Base-by-base conservation (phyloP, 2,797 vertebrate genomes). In the Rhynchonycteris naso region DNA sequence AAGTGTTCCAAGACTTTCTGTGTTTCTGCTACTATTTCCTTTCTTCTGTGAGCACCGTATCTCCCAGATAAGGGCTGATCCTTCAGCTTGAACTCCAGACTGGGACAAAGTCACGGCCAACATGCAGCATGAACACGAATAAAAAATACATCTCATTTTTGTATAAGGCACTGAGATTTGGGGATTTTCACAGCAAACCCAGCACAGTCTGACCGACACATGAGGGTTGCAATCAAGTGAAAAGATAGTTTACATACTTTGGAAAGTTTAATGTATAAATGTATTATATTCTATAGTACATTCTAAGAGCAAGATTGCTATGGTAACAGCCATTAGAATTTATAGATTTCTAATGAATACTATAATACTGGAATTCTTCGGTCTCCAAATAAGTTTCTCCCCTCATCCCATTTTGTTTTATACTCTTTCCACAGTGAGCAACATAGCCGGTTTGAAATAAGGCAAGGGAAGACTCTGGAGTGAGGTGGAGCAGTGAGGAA, bases 221-320 rank as follows among this genome's bases (percentile, higher is more conserved):
- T 7, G 15, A 72, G 10, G 61, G 24, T 7, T 38, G 5, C 43
- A 22, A 90, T 58, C 76, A 90, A 71, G 26, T 76, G 30, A 88
- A 24, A 69, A 86, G 15, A 87, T 13, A 78, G n/a, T 30, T 69
- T 88, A 65, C 2, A 26, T 30, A 75, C n/a, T 63, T 52, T 52
- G 65, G 19, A 84, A 92, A 90, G 26, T 80, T 75, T 52, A 71
- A 24, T 68, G 95, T 56, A 65, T 43, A 83, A 9, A 26, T 94
- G 61, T 81, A 75, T 90, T 33, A 43, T 87, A 82, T 76, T 81
- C 52, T 90, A 92, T 1, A 38, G 54, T 56, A 83, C 24, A 52
- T 82, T 24, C 50, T 88, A 94, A 83, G 50, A 80, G 4, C 78
- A 84, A 47, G 47, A 93, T 6, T 91, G 58, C 47, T 58, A 80